A percentile compares a stretch with the other conserved stretches of the same genome.
Conservation (phyloP, 2,113 vertebrate genomes). For the Stictonetta naevosa region DNA sequence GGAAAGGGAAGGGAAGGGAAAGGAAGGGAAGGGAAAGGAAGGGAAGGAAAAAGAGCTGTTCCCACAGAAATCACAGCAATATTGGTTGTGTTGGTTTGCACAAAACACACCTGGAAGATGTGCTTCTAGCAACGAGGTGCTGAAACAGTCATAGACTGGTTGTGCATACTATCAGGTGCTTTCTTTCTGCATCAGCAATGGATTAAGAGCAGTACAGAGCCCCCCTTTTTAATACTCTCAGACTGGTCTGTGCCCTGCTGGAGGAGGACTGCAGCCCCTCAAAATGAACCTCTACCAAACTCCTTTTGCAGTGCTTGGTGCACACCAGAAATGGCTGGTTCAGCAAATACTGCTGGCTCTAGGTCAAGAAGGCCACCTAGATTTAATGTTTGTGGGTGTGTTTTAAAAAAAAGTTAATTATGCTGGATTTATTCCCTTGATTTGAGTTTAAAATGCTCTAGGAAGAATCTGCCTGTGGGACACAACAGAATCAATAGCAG, state of each 20-base stretch:
- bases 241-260: neutral
- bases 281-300: neutral
- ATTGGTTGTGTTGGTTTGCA: neutral
- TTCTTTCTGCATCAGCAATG: neutral
- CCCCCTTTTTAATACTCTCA: neutral
- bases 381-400: neutral
- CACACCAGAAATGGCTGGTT: neutral
- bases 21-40: too few species aligned
- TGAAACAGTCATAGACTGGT: neutral
- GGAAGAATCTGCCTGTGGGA: neutral
- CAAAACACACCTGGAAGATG: neutral
- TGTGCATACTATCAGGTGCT: neutral
- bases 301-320: neutral
- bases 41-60: neutral
- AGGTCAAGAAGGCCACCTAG: neutral
- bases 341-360: neutral
- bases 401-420: neutral
- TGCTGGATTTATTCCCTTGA: neutral
- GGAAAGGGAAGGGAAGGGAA: too few species aligned
- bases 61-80: neutral
- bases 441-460: neutral
- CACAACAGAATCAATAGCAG: neutral
- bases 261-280: neutral
- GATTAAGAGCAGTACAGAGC: neutral
- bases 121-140: neutral